Evolutionary conservation across 2,888 invertebrate genomes (phyloP).

Genomic region (Bruchidius siliquastri): DNA sequence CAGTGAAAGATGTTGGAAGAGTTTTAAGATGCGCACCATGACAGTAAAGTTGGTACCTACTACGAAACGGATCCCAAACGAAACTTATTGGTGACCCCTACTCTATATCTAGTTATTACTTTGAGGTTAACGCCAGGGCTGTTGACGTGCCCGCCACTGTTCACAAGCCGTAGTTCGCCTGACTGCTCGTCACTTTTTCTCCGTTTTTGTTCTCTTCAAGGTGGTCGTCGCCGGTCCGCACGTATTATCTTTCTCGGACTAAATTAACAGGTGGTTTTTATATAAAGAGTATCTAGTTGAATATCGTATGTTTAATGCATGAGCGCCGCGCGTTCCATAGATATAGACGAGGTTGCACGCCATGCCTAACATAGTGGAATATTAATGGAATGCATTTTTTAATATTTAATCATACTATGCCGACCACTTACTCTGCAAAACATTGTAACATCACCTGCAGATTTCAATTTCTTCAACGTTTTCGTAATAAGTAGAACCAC

Average conservation of each 20-base stretch:
- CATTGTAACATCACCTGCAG: too few species aligned
- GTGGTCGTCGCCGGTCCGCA: slow-evolving; percentile 30
- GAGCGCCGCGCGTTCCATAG: neutral
- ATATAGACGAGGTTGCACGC: neutral
- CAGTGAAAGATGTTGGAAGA: too few species aligned
- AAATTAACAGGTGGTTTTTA: slow-evolving; percentile 35
- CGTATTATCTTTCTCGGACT: slow-evolving; percentile 32
- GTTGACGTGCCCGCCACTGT: neutral
- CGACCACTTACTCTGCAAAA: too few species aligned
- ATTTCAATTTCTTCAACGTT: too few species aligned
- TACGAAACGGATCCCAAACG: too few species aligned
- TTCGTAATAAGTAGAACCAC: too few species aligned
- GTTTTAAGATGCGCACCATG: too few species aligned
- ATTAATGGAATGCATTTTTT: neutral
- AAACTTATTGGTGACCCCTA: too few species aligned
- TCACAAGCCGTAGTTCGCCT: neutral
- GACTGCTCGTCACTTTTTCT: neutral
- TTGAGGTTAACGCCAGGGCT: too few species aligned
- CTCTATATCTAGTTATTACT: too few species aligned
- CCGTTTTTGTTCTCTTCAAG: slow-evolving; percentile 29
- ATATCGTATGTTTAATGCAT: neutral
- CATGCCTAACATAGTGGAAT: neutral
- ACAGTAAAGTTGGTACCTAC: too few species aligned
- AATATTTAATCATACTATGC: neutral
- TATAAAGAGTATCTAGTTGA: slow-evolving; percentile 25